phyloP scores from a whole-genome alignment of 1,140 invertebrate genomes.

The Trichonephila clavipes region DNA sequence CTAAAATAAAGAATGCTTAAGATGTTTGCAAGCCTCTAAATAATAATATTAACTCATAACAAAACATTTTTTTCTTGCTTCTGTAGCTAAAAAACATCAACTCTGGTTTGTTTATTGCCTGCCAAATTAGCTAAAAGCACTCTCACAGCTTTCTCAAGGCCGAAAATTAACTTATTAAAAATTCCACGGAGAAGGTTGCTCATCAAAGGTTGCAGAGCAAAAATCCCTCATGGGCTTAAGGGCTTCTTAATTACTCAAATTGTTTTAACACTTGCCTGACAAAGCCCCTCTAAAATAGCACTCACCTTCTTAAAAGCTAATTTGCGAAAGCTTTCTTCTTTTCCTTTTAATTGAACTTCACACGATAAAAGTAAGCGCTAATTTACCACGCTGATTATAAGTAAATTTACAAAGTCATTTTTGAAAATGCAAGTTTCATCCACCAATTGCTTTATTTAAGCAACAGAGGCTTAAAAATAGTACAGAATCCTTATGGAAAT shows the following conservation, averaged over 20 bases:
- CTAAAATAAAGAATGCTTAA: neutral
- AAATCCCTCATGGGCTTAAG: slow-evolving; percentile 28
- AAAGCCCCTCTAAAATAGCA: slow-evolving; percentile 44
- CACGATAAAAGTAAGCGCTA: neutral
- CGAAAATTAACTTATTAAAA: slow-evolving; percentile 43
- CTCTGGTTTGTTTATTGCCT: slow-evolving; percentile 9
- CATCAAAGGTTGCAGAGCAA: slow-evolving; percentile 30
- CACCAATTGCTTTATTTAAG: neutral
- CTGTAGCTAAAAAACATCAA: neutral
- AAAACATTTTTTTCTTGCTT: neutral
- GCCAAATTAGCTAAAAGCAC: slow-evolving; percentile 40
- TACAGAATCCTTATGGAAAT: neutral
- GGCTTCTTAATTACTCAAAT: slow-evolving; percentile 49
- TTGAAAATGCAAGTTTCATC: neutral
- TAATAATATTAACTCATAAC: slow-evolving; percentile 21
- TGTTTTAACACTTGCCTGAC: slow-evolving; percentile 43
- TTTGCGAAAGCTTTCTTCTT: slow-evolving; percentile 31
- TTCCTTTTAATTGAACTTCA: slow-evolving; percentile 24
- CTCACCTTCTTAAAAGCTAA: slow-evolving; percentile 52
- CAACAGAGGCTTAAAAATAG: neutral
- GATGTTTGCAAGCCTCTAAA: neutral
- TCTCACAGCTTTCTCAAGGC: neutral
- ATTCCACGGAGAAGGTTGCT: slow-evolving; percentile 4
- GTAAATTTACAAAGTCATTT: slow-evolving; percentile 34
- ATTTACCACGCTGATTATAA: slow-evolving; percentile 17